phyloP scores from a whole-genome alignment of 2,113 vertebrate species.

The Cryptotis parvus region DNA sequence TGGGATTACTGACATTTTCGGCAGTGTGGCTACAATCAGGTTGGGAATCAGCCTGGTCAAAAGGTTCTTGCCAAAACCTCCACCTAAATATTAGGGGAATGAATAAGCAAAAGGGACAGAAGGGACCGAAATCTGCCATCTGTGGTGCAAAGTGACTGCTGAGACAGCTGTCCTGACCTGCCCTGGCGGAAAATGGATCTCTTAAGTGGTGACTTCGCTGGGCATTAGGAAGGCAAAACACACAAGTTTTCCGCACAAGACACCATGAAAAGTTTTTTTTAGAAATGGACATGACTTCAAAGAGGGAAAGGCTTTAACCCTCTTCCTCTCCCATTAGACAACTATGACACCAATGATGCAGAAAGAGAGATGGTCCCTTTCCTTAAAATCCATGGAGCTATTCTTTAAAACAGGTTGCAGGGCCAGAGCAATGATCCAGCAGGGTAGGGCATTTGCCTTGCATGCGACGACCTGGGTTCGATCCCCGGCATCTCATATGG shows the following conservation, averaged over 20 bases:
- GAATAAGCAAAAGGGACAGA: slow-evolving; percentile 78
- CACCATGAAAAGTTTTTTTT: not conserved
- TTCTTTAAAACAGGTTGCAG: not conserved
- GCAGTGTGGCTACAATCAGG: slow-evolving; percentile 17
- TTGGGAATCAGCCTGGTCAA: slow-evolving; percentile 57
- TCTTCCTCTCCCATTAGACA: not conserved
- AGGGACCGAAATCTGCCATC: slow-evolving; percentile 22
- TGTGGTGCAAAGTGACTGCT: slow-evolving; percentile 55
- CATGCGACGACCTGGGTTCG: too few species aligned
- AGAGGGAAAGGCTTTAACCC: not conserved
- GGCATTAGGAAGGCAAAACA: not conserved
- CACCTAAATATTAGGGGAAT: slow-evolving; percentile 60
- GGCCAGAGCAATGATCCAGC: too few species aligned
- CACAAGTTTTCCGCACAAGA: not conserved
- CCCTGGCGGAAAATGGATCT: not conserved
- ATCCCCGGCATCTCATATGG: too few species aligned
- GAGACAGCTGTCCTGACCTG: slow-evolving; percentile 52
- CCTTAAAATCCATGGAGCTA: not conserved
- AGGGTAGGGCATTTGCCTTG: too few species aligned
- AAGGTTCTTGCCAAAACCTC: slow-evolving; percentile 54
- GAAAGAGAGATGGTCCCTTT: not conserved
- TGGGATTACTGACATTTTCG: slow-evolving; percentile 29
- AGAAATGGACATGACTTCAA: not conserved
- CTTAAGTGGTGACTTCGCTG: slow-evolving; percentile 39
- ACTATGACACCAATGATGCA: not conserved